phyloP scores from a whole-genome alignment of 2,797 vertebrate species.

The Epinephelus coioides region DNA sequence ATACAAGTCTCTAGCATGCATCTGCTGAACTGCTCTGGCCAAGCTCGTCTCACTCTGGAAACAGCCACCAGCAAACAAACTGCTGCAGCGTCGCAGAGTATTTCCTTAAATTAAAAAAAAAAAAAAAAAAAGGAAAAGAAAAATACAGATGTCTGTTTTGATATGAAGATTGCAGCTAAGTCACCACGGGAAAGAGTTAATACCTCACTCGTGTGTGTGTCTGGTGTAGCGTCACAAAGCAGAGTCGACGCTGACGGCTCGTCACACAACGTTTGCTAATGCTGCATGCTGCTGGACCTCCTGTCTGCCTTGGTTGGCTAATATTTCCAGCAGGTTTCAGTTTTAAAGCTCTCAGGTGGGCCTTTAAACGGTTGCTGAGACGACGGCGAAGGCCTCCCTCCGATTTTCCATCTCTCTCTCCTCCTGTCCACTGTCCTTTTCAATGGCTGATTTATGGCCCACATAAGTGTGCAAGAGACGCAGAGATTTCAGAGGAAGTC shows the following conservation, averaged over 20 bases:
- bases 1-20: constrained; percentile 73
- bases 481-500: constrained; percentile 87
- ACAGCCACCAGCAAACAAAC: constrained; percentile 37
- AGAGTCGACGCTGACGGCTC: constrained; percentile 72
- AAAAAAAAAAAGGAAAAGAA: constrained; percentile 16
- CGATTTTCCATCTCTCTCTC: constrained; percentile 85
- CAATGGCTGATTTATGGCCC: constrained; percentile 89
- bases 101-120: constrained; percentile 41
- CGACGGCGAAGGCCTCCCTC: constrained; percentile 84
- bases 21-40: constrained; percentile 72
- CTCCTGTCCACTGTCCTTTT: constrained; percentile 91
- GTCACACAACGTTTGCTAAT: constrained; percentile 82
- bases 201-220: constrained; percentile 55
- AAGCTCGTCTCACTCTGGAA: constrained; percentile 41
- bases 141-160: constrained; percentile 33
- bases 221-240: constrained; percentile 57
- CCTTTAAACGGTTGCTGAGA: constrained; percentile 89
- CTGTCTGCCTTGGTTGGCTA: constrained; percentile 80
- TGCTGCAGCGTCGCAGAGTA: constrained; percentile 35
- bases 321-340: constrained; percentile 88
- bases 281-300: constrained; percentile 70
- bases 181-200: constrained; percentile 49
- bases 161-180: constrained; percentile 67
- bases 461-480: constrained; percentile 85
- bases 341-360: constrained; percentile 91